phyloP scores from a whole-genome alignment of 2,113 vertebrate species.

The Trogon melanurus region DNA sequence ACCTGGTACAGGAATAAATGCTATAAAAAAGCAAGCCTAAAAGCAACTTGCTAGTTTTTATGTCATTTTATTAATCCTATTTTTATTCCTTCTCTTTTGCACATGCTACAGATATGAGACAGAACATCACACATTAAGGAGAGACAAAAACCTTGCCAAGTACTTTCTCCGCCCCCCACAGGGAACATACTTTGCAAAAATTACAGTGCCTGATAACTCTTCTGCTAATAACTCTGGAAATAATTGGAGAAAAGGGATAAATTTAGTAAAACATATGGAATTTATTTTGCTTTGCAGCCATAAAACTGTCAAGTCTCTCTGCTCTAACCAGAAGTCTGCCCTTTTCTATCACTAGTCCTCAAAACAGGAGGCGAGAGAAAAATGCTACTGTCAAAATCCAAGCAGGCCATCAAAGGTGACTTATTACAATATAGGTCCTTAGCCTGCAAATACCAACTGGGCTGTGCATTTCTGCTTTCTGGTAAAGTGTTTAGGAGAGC shows the following conservation, averaged over 20 bases:
- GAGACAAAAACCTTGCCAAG: background rate
- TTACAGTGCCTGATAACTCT: background rate
- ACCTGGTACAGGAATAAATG: background rate
- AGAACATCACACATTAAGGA: background rate
- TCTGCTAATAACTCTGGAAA: background rate
- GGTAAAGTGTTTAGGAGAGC: background rate
- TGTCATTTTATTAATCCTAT: background rate
- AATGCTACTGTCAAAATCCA: background rate
- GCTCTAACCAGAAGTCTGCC: background rate
- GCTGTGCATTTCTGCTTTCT: background rate
- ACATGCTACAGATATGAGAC: background rate
- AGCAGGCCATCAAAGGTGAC: background rate
- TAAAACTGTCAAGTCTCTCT: background rate
- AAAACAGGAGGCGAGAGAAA: background rate
- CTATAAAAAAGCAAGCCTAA: background rate
- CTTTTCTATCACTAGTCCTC: background rate
- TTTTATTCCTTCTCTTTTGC: background rate
- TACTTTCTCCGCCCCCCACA: rapidly evolving
- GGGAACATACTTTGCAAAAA: background rate
- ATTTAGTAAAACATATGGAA: background rate
- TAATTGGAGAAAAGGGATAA: background rate
- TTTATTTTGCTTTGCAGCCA: background rate
- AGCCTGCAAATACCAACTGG: background rate
- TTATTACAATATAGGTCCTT: too few relatives aligned
- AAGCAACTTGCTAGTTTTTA: background rate